phyloP scores from a whole-genome alignment of 2,113 vertebrate genomes.

The Lucifuga dentata region DNA sequence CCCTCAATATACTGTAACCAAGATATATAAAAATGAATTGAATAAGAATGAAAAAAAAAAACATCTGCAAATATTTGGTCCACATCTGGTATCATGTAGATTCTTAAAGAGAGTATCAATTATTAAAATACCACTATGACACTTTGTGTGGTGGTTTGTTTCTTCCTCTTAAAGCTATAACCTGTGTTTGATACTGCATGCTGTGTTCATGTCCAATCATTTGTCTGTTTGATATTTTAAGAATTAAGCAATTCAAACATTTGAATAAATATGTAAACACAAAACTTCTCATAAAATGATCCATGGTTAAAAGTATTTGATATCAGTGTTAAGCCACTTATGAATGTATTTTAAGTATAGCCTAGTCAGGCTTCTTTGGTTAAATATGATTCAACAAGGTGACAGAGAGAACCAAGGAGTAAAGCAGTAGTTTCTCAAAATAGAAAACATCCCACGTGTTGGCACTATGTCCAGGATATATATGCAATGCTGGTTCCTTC shows the following conservation, averaged over 20 bases:
- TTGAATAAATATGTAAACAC: too few relatives aligned
- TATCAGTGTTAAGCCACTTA: too few relatives aligned
- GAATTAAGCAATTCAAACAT: too few relatives aligned
- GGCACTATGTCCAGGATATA: conserved; percentile 18
- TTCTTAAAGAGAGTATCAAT: conserved; percentile 25
- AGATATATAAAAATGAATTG: background rate
- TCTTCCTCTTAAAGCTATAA: too few relatives aligned
- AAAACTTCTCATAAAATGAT: too few relatives aligned
- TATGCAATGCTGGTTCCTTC: conserved; percentile 34
- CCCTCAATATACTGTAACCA: background rate
- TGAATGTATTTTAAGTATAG: too few relatives aligned
- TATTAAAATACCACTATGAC: conserved; percentile 2
- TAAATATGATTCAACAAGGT: conserved; percentile 9
- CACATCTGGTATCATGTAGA: conserved; percentile 2
- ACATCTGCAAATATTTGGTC: conserved; percentile 11
- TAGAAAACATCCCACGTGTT: conserved; percentile 7
- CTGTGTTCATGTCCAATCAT: too few relatives aligned
- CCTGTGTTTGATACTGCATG: too few relatives aligned
- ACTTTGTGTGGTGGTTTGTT: too few relatives aligned
- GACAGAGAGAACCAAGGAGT: background rate
- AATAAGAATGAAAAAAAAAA: background rate
- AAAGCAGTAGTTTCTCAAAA: conserved; percentile 8
- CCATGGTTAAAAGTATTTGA: too few relatives aligned
- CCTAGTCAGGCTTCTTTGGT: background rate
- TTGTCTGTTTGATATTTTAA: too few relatives aligned